Base-by-base conservation (phyloP, 2,888 invertebrate genomes). In the Drosophila pseudotakahashii region DNA sequence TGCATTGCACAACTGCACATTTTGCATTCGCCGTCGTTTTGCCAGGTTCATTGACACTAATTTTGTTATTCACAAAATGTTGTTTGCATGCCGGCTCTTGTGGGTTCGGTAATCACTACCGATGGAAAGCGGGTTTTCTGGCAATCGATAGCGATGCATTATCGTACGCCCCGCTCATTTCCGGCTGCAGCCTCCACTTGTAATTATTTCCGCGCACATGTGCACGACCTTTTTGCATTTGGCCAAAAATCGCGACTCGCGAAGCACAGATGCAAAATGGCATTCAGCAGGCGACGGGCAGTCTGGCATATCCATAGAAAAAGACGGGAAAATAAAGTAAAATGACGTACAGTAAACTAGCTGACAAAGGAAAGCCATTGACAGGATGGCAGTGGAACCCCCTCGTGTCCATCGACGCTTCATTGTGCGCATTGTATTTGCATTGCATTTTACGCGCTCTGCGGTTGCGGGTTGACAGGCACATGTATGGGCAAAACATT, bases 121-220 rank as follows among this genome's bases (percentile, higher is more conserved):
- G 36, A 34, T 63, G 48, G 44, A 45, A 58, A 53, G 39, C 78
- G 36, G 53, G 75, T 77, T 79, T 69, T 72, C 51, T 26, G 23
- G 26, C 64, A 71, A 80, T 80, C 85, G 79, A 80, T 81, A 76
- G 30, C 41, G 68, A 60, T 72, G 66, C 72, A 68, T 57, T 60
- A 60, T 66, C 26, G 48, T 11, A 26, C 44, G 37, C 32, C 34
- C 62, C n/a, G 11, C 53, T 16, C 19, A 39, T 47, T 54, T 66
- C 66, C 66, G 68, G 66, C 52, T 39, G 16, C 66, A 66, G 66
- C 54, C 66, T 67, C 68, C 54, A 34, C 53, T 68, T 32, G 58
- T 52, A 66, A 67, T 64, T 67, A 64, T 67, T 64, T 64, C 64
- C 64, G 64, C 67, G 32, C 64, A 64, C 64, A 64, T 64, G 66